Conservation (phyloP, 2,888 invertebrate species). For the Gastrophysa polygoni region DNA sequence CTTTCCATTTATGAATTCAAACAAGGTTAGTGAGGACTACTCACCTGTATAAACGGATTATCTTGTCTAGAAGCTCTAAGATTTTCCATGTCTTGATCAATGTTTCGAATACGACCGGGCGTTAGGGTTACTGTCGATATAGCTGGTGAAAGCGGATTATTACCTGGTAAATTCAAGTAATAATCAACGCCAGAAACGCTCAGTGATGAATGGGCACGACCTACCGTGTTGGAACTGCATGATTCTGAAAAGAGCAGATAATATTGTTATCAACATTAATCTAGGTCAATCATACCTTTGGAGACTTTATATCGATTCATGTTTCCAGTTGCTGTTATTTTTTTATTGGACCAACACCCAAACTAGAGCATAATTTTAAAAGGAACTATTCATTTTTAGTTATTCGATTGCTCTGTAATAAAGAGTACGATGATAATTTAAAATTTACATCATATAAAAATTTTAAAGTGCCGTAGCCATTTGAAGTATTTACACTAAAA, state of each 20-base stretch:
- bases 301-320: conserved; percentile 31
- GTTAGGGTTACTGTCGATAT: conserved; percentile 72
- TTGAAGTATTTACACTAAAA: no score
- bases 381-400: not conserved
- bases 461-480: no score
- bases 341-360: not conserved
- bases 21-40: no score
- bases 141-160: conserved; percentile 61
- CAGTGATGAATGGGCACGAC: conserved; percentile 54
- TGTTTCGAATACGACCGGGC: conserved; percentile 76
- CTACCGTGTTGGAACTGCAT: conserved; percentile 44
- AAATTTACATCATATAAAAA: no score
- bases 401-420: no score
- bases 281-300: conserved; percentile 20
- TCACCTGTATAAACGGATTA: conserved; percentile 84
- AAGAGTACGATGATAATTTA: no score
- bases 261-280: not conserved
- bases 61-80: conserved; percentile 80
- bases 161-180: conserved; percentile 53
- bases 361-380: not conserved
- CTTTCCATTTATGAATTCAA: no score
- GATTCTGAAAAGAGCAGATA: conserved; percentile 30
- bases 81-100: conserved; percentile 85
- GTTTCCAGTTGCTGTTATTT: not conserved
- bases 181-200: conserved; percentile 57